A percentile compares a stretch with the other conserved stretches of the same genome.
These are phyloP conservation scores for Caenorhabditis angaria DNA, from an alignment of 2,888 invertebrate species.

Conservation along the genomic window DNA sequence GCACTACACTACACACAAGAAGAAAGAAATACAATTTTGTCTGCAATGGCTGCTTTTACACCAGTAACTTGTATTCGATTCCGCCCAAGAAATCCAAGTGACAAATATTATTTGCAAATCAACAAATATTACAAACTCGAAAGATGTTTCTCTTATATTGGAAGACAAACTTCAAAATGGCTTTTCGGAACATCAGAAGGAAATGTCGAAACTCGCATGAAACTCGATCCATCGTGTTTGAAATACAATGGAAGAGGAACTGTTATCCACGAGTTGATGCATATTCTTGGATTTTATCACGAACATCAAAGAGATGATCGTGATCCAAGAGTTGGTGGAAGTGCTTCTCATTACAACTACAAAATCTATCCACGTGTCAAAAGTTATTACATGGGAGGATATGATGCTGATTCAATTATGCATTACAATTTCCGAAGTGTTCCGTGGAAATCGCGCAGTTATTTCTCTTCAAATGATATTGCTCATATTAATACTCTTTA, in stretches of 20 bases:
- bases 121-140: conserved; percentile 54
- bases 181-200: conserved; percentile 48
- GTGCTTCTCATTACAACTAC: conserved; percentile 51
- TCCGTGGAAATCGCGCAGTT: conserved; percentile 36
- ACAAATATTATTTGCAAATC: conserved; percentile 48
- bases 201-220: conserved; percentile 54
- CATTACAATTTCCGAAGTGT: conserved; percentile 54
- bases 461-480: conserved; percentile 49
- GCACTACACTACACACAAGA: conserved; percentile 46
- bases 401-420: conserved; percentile 57
- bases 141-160: conserved; percentile 55
- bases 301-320: conserved; percentile 57
- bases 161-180: conserved; percentile 43
- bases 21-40: conserved; percentile 41
- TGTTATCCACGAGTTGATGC: conserved; percentile 57
- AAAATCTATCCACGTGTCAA: conserved; percentile 46
- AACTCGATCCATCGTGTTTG: conserved; percentile 50
- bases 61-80: conserved; percentile 50
- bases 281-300: conserved; percentile 58
- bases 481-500: conserved; percentile 49
- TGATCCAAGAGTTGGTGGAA: conserved; percentile 43
- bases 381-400: conserved; percentile 52
- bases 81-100: conserved; percentile 41
- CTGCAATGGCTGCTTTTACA: conserved; percentile 51
- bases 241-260: conserved; percentile 51